These are phyloP conservation scores for Philhelius pedissequus DNA, from an alignment of 2,888 invertebrate genomes.

Conservation along the genomic window DNA sequence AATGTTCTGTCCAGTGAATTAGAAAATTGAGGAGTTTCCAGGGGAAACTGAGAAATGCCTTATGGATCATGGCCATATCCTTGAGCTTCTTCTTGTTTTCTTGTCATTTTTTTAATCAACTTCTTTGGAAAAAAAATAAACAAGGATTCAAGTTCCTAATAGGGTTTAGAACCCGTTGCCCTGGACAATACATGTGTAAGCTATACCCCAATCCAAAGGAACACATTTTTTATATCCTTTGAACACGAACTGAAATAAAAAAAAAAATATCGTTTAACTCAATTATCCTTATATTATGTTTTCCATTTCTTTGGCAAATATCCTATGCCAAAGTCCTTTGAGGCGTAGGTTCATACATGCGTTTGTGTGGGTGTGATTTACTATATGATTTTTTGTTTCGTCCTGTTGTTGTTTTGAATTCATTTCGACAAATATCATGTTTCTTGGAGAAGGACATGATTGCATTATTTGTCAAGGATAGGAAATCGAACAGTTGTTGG, in stretches of 20 bases:
- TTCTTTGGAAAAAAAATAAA: constrained; percentile 19
- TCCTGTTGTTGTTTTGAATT: constrained; percentile 28
- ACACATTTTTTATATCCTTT: constrained; percentile 49
- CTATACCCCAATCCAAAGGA: constrained; percentile 28
- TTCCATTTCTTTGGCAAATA: constrained; percentile 60
- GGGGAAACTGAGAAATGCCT: constrained; percentile 50
- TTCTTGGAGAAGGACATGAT: constrained; percentile 47
- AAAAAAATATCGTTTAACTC: constrained; percentile 62
- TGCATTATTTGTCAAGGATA: constrained; percentile 54
- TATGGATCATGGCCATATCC: constrained; percentile 45
- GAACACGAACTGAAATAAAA: constrained; percentile 37
- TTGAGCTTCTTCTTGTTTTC: constrained; percentile 41
- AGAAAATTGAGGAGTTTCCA: constrained; percentile 63
- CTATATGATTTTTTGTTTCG: not conserved
- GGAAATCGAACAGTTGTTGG: constrained; percentile 49
- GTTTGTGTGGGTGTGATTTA: not conserved
- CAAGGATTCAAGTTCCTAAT: constrained; percentile 57
- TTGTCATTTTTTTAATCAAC: constrained; percentile 9
- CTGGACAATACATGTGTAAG: constrained; percentile 51
- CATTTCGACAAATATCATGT: constrained; percentile 50
- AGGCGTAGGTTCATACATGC: not conserved
- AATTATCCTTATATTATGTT: constrained; percentile 63
- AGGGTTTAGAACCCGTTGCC: constrained; percentile 63
- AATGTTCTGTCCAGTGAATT: constrained; percentile 65
- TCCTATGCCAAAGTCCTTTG: not conserved